Base-by-base conservation (phyloP, 2,113 vertebrate species). In the Xiphophorus hellerii region DNA sequence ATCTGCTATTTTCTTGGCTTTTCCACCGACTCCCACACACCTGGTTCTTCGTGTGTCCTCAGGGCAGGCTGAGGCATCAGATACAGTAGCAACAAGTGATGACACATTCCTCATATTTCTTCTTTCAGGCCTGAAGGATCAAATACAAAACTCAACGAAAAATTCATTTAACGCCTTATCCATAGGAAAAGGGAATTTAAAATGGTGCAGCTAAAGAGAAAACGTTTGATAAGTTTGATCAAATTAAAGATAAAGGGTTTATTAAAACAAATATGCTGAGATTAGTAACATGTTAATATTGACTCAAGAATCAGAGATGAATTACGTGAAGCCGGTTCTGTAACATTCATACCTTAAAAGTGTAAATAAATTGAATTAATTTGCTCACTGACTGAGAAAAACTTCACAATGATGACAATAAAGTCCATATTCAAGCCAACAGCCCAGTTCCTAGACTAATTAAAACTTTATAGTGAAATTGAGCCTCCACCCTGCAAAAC, bases 21-120 rank as follows among this genome's bases (percentile, higher is more conserved):
- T 35, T 54, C 30, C 13, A n/a, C 13, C 29, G n/a, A 62, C 65
- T 29, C 25, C 15, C 58, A 39, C 76, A 66, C 71, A 81, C 74
- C 39, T 78, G 72, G 35, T 28, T 61, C 33, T 76, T 76, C 62
- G 66, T 39, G 73, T 30, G 68, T 69, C 30, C 27, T 14, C 28
- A 35, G 29, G 6, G 71, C 65, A 39, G 62, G 13, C 35, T 5
- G 14, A 35, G 60, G 25, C 48, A 27, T 54, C 70, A 29, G 51
- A 67, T 69, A 69, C 62, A 78, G 71, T 5, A 62, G 70, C 66
- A 54, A 4, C 71, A 76, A 74, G 66, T 79, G 74, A 73, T 54
- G 17, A 63, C 69, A 27, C 64, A 73, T 80, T 82, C 76, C 74
- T 82, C 63, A 35, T 62, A 77, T 75, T 72, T 76, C 69, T 44